These are phyloP conservation scores for Dicroscelio sp. DNA, from an alignment of 2,888 invertebrate genomes.

Conservation along the genomic window DNA sequence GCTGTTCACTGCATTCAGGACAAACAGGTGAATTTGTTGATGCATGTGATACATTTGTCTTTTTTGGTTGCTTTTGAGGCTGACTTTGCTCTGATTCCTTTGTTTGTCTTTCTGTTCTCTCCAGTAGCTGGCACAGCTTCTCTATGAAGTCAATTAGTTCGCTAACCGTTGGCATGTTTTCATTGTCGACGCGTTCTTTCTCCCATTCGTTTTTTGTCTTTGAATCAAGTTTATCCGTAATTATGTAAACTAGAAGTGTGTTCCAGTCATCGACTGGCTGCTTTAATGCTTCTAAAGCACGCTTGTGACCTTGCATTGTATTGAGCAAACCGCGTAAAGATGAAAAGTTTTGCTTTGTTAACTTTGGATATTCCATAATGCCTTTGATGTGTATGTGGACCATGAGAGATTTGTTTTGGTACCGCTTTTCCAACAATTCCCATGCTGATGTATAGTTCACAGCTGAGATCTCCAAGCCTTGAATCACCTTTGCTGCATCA, in stretches of 20 bases:
- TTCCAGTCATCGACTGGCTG: slow-evolving; percentile 83
- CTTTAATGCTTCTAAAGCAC: slow-evolving; percentile 79
- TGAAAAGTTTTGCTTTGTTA: slow-evolving; percentile 59
- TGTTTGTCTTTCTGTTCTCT: slow-evolving; percentile 29
- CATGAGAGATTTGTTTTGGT: slow-evolving; percentile 80
- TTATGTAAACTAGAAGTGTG: slow-evolving; percentile 81
- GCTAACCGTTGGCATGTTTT: slow-evolving; percentile 1
- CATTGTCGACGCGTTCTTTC: slow-evolving; percentile 30
- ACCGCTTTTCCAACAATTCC: slow-evolving; percentile 70
- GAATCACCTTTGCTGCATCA: slow-evolving; percentile 44
- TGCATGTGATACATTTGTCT: background rate
- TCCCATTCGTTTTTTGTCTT: slow-evolving; percentile 82
- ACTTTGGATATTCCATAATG: slow-evolving; percentile 72
- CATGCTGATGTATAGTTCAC: slow-evolving; percentile 82
- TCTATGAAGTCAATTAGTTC: background rate
- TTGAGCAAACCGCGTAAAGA: slow-evolving; percentile 77
- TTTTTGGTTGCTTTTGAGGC: background rate
- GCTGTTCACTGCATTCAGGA: slow-evolving; percentile 5
- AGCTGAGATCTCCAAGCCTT: slow-evolving; percentile 76
- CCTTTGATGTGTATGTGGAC: slow-evolving; percentile 79
- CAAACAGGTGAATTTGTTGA: background rate
- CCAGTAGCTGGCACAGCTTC: slow-evolving; percentile 46
- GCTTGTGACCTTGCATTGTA: slow-evolving; percentile 75
- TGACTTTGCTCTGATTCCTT: background rate
- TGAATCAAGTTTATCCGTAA: slow-evolving; percentile 82